Conservation (phyloP, 2,888 invertebrate genomes). For the Apotomis capreana region DNA sequence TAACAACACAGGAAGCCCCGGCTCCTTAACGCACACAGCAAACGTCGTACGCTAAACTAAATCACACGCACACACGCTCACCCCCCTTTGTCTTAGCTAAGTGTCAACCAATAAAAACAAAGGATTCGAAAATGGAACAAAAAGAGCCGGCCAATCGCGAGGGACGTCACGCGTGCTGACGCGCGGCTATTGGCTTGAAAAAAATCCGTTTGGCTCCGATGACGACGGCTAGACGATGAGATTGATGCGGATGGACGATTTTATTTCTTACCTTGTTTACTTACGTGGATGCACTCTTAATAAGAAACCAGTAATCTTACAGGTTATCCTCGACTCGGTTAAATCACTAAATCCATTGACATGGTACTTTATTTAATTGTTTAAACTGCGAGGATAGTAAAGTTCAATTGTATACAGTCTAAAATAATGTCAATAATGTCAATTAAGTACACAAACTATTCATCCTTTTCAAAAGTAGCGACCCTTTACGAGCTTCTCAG, state of each 20-base stretch:
- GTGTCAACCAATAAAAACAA: constrained; percentile 84
- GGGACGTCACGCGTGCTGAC: constrained; percentile 80
- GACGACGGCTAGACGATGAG: constrained; percentile 77
- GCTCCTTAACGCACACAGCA: constrained; percentile 78
- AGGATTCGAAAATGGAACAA: constrained; percentile 83
- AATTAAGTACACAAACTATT: too few relatives aligned
- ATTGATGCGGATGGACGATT: constrained; percentile 71
- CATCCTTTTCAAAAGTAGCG: too few relatives aligned
- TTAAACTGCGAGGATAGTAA: too few relatives aligned
- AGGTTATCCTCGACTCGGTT: background rate
- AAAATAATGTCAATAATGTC: too few relatives aligned
- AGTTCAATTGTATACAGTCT: too few relatives aligned
- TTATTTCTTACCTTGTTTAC: constrained; percentile 63
- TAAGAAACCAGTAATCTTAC: background rate
- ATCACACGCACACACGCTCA: constrained; percentile 72
- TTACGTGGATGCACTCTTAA: constrained; percentile 44
- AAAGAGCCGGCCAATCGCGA: constrained; percentile 80
- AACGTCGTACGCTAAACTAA: constrained; percentile 58
- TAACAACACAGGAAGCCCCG: constrained; percentile 63
- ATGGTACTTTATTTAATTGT: too few relatives aligned
- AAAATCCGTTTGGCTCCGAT: constrained; percentile 80
- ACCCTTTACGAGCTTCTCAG: too few relatives aligned
- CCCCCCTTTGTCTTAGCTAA: constrained; percentile 84
- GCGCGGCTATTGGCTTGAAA: constrained; percentile 82
- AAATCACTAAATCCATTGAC: too few relatives aligned